Evolutionary conservation across 2,797 vertebrate species (phyloP).

Genomic region (Coccyzus lansbergi): DNA sequence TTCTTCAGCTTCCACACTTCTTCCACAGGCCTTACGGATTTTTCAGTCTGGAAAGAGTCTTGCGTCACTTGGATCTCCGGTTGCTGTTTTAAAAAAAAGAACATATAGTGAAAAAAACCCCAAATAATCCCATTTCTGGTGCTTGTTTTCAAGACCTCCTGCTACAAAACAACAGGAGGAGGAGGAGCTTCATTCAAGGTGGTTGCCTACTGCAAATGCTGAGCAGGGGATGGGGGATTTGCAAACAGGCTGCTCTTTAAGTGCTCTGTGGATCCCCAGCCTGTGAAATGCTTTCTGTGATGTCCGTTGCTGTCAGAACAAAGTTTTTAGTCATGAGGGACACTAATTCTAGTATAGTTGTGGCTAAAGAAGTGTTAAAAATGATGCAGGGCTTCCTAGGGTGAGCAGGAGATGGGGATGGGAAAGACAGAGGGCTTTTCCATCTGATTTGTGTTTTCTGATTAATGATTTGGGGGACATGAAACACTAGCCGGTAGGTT

Average conservation of each 20-base stretch:
- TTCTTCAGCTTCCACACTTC: slow-evolving; percentile 91
- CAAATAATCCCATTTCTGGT: background rate
- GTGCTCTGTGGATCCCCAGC: background rate
- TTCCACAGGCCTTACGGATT: slow-evolving; percentile 70
- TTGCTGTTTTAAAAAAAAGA: slow-evolving; percentile 81
- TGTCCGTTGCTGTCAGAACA: background rate
- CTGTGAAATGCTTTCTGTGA: background rate
- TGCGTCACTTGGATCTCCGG: slow-evolving; percentile 78
- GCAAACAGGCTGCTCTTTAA: background rate
- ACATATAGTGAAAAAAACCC: background rate
- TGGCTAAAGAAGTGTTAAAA: background rate
- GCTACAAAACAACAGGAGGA: background rate
- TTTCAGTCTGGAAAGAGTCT: slow-evolving; percentile 75
- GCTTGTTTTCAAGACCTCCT: background rate
- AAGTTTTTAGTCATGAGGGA: background rate
- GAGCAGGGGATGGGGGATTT: background rate
- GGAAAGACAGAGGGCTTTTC: background rate
- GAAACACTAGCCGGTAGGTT: background rate
- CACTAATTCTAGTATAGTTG: background rate
- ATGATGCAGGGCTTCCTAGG: background rate
- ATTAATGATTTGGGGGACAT: background rate
- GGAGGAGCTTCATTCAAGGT: background rate
- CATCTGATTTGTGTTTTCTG: background rate
- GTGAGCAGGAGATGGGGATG: background rate
- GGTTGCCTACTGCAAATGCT: background rate